Evolutionary conservation across 2,888 invertebrate genomes (phyloP).

Genomic region (Lagria hirta): DNA sequence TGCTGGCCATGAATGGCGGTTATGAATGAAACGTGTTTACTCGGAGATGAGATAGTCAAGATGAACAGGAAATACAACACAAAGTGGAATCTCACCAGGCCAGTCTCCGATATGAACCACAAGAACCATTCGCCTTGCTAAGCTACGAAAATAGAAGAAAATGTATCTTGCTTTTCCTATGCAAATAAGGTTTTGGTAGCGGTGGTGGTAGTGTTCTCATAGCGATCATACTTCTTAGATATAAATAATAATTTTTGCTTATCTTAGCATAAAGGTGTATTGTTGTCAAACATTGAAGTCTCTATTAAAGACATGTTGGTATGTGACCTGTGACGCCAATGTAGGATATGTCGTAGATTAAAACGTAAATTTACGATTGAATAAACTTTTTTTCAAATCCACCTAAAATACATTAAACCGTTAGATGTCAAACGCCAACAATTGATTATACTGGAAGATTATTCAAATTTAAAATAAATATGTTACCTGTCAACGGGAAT

Average conservation of each 20-base stretch:
- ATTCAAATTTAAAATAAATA: no score
- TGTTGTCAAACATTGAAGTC: slow-evolving; percentile 7
- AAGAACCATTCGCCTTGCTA: no score
- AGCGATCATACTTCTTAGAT: neutral
- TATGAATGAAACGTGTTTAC: slow-evolving; percentile 46
- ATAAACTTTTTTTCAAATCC: no score
- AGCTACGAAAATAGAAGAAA: no score
- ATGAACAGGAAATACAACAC: slow-evolving; percentile 44
- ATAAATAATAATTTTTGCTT: neutral
- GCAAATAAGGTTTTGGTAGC: neutral
- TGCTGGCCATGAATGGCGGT: slow-evolving; percentile 42
- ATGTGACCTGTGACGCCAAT: slow-evolving; percentile 12
- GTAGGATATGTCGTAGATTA: slow-evolving; percentile 8
- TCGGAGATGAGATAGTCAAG: slow-evolving; percentile 38
- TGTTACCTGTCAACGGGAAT: no score
- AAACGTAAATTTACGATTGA: slow-evolving; percentile 8
- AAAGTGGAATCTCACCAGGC: slow-evolving; percentile 40
- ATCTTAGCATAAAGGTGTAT: no score
- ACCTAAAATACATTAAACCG: no score
- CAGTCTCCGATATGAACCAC: no score
- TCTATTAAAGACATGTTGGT: slow-evolving; percentile 4
- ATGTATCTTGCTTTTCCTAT: slow-evolving; percentile 2
- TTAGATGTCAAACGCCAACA: no score
- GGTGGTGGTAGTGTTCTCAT: neutral
- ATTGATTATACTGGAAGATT: no score